Evolutionary conservation across 2,797 vertebrate species (phyloP).

Genomic region (Decapterus maruadsi): DNA sequence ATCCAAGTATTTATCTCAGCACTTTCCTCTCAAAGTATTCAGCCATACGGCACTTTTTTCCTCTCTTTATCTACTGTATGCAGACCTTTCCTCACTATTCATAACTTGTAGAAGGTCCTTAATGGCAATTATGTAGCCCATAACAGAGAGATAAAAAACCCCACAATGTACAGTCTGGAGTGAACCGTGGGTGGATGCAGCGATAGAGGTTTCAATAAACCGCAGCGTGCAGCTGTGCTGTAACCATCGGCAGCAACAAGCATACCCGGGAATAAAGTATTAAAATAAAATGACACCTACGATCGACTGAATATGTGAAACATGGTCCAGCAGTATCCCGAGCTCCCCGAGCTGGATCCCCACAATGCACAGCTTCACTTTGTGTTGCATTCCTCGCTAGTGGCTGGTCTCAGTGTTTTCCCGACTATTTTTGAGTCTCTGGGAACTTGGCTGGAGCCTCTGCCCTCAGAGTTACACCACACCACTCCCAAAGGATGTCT

Average conservation of each 20-base stretch:
- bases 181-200: slow-evolving; percentile 52
- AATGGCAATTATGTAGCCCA: slow-evolving; percentile 15
- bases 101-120: slow-evolving; percentile 33
- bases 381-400: slow-evolving; percentile 77
- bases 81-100: slow-evolving; percentile 12
- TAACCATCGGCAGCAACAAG: slow-evolving; percentile 35
- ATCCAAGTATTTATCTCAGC: slow-evolving; percentile 48
- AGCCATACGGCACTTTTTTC: slow-evolving; percentile 31
- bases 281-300: slow-evolving; percentile 73
- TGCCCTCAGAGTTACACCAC: slow-evolving; percentile 79
- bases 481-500: slow-evolving; percentile 80
- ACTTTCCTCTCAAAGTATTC: slow-evolving; percentile 29
- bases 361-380: slow-evolving; percentile 50
- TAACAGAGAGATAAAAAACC: slow-evolving; percentile 10
- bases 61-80: slow-evolving; percentile 32
- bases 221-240: slow-evolving; percentile 61
- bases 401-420: slow-evolving; percentile 64
- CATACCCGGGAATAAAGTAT: slow-evolving; percentile 24
- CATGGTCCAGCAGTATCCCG: slow-evolving; percentile 72
- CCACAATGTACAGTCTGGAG: slow-evolving; percentile 8
- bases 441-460: slow-evolving; percentile 82
- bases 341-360: slow-evolving; percentile 45
- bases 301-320: slow-evolving; percentile 83
- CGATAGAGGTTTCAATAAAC: slow-evolving; percentile 53
- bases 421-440: slow-evolving; percentile 81